A percentile compares a stretch with the other conserved stretches of the same genome.
Evolutionary conservation across 37 sponge, comb jelly and placozoan species (phyloP).

Genomic region (Ephydatia muelleri): DNA sequence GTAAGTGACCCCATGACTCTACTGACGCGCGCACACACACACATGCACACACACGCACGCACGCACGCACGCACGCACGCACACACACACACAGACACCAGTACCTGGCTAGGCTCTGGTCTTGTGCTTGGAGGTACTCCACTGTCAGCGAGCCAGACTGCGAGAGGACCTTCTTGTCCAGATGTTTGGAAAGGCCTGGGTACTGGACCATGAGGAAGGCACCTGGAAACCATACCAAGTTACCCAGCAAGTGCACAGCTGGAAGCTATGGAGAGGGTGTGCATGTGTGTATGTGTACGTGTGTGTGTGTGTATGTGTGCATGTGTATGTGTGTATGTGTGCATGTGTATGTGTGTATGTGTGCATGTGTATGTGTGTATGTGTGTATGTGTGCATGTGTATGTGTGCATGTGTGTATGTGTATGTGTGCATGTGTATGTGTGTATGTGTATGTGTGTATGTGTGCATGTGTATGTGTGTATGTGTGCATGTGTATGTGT

Average conservation of each 20-base stretch:
- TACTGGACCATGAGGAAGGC: conserved; percentile 64
- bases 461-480: no score
- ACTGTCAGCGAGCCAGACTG: conserved; percentile 24
- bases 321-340: not conserved
- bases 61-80: not conserved
- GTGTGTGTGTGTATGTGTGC: not conserved
- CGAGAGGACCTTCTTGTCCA: conserved; percentile 83
- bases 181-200: conserved; percentile 58
- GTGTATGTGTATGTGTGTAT: no score
- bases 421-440: not conserved
- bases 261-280: conserved; percentile 52
- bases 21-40: no score
- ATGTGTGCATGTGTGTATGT: not conserved
- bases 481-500: no score
- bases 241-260: conserved; percentile 79
- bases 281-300: not conserved
- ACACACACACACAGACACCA: not conserved
- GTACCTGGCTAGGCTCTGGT: conserved; percentile 70
- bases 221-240: conserved; percentile 81
- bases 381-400: not conserved
- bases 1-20: no score
- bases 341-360: not conserved
- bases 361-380: not conserved
- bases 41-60: no score
- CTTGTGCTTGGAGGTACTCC: conserved; percentile 53